A percentile compares a stretch with the other conserved stretches of the same genome.
Conservation (phyloP, 2,888 invertebrate species). For the Altica lythri region DNA sequence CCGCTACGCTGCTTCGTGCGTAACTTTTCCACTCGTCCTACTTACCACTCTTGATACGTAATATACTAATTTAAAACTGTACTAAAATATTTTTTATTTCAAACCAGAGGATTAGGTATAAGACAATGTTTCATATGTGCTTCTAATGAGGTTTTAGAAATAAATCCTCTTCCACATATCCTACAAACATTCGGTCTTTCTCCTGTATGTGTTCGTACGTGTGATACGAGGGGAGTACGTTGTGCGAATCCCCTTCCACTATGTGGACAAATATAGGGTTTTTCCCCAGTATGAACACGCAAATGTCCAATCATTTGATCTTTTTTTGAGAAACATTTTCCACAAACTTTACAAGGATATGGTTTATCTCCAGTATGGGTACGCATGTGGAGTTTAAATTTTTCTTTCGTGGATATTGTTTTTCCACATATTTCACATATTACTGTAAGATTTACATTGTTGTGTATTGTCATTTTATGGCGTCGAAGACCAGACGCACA, state of each 20-base stretch:
- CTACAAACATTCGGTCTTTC: constrained; percentile 61
- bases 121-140: constrained; percentile 50
- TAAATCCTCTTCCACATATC: constrained; percentile 56
- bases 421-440: constrained; percentile 51
- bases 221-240: constrained; percentile 59
- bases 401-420: constrained; percentile 47
- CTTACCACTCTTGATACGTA: too few species aligned
- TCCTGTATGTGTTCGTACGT: constrained; percentile 61
- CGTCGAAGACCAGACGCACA: constrained; percentile 51
- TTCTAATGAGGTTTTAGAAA: constrained; percentile 50
- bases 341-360: constrained; percentile 63
- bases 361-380: constrained; percentile 66
- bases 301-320: constrained; percentile 53
- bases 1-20: too few species aligned
- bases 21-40: too few species aligned
- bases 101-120: too few species aligned
- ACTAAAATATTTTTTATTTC: too few species aligned
- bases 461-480: constrained; percentile 53
- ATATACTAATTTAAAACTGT: too few species aligned
- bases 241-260: constrained; percentile 51
- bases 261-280: constrained; percentile 49
- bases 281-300: constrained; percentile 50
- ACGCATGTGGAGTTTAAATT: constrained; percentile 59
- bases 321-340: constrained; percentile 60
- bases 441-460: constrained; percentile 57